phyloP scores from a whole-genome alignment of 2,888 invertebrate species.

The Ochlodes sylvanus region DNA sequence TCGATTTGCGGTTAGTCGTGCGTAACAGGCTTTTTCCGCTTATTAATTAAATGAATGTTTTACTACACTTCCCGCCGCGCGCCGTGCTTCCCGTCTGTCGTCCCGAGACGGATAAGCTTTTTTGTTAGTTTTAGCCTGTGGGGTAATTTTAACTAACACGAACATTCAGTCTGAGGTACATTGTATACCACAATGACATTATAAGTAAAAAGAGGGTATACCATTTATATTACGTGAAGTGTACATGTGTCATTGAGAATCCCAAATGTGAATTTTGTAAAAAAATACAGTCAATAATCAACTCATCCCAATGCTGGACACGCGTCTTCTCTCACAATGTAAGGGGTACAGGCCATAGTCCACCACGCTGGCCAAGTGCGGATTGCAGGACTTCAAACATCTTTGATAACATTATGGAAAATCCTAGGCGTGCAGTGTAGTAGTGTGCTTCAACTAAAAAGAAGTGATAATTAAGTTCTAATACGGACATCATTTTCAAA shows the following conservation, averaged over 20 bases:
- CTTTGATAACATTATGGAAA: too few relatives aligned
- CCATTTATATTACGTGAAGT: neutral
- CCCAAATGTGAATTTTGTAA: neutral
- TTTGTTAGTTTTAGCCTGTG: conserved; percentile 6
- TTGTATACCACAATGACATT: neutral
- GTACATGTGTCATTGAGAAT: too few relatives aligned
- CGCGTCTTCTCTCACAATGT: too few relatives aligned
- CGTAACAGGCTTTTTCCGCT: conserved; percentile 36
- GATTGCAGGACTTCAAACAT: too few relatives aligned
- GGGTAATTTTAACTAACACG: neutral
- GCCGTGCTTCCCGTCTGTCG: conserved; percentile 31
- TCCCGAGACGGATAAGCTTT: neutral
- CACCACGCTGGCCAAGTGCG: too few relatives aligned
- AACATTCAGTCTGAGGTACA: neutral
- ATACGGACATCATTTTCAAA: too few relatives aligned
- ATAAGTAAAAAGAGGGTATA: neutral
- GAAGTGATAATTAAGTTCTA: too few relatives aligned
- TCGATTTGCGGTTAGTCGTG: conserved; percentile 24
- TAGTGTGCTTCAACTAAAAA: too few relatives aligned
- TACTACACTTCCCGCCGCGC: conserved; percentile 34
- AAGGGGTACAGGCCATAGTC: too few relatives aligned
- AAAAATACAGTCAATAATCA: neutral
- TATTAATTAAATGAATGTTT: conserved; percentile 37
- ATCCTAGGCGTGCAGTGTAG: too few relatives aligned
- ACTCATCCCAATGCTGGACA: too few relatives aligned